These are phyloP conservation scores for Brachyistius frenatus DNA, from an alignment of 2,113 vertebrate species.

Conservation along the genomic window DNA sequence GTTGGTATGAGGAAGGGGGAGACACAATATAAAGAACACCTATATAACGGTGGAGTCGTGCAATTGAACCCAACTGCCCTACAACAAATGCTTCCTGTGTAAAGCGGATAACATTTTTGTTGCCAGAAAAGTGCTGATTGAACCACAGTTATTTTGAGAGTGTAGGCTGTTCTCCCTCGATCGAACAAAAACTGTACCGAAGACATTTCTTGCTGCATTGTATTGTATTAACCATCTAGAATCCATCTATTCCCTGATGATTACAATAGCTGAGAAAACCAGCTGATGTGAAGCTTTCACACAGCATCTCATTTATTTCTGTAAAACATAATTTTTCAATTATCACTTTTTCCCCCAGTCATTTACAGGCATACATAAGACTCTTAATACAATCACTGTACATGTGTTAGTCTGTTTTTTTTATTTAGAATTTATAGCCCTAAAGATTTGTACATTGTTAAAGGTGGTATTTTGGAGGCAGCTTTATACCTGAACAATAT, in stretches of 20 bases:
- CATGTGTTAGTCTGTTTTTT: too few species aligned
- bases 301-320: not conserved
- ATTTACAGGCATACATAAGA: too few species aligned
- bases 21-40: not conserved
- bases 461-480: too few species aligned
- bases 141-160: slow-evolving; percentile 1
- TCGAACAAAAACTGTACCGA: not conserved
- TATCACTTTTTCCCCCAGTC: too few species aligned
- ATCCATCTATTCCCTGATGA: not conserved
- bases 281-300: not conserved
- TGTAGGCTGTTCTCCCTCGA: not conserved
- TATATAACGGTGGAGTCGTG: not conserved
- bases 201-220: not conserved
- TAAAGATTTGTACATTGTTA: too few species aligned
- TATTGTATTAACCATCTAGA: not conserved
- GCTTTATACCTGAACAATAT: too few species aligned
- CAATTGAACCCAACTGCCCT: not conserved
- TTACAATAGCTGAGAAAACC: not conserved
- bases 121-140: not conserved
- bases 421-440: too few species aligned
- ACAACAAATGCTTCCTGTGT: slow-evolving; percentile 1
- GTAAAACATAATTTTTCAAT: not conserved
- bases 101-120: not conserved
- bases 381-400: too few species aligned
- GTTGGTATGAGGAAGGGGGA: not conserved